phyloP scores from a whole-genome alignment of 1,140 invertebrate species.

The Chlorops oryzae region DNA sequence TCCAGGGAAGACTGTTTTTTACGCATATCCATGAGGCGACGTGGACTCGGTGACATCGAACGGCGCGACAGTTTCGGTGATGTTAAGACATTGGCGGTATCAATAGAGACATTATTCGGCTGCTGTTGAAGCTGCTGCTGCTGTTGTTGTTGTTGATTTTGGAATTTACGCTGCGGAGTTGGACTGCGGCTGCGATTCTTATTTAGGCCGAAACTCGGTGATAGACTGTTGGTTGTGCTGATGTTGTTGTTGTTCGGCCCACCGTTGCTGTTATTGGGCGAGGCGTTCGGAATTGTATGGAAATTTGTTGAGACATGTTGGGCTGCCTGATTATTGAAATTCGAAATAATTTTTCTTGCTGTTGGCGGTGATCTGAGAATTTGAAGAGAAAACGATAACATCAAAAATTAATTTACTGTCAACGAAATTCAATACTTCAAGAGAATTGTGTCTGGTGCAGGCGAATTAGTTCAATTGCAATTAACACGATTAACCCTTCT shows the following conservation, averaged over 20 bases:
- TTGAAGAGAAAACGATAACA: not conserved
- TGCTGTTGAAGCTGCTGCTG: constrained; percentile 3
- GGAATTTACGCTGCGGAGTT: constrained; percentile 48
- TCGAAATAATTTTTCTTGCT: constrained; percentile 32
- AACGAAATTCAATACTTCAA: not conserved
- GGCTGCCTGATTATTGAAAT: constrained; percentile 16
- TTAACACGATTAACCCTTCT: too few relatives aligned
- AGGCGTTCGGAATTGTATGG: too few relatives aligned
- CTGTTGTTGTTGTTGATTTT: constrained; percentile 19
- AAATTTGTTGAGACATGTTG: not conserved
- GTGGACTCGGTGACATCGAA: constrained; percentile 49
- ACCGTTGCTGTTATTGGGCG: too few relatives aligned
- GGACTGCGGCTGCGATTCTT: constrained; percentile 53
- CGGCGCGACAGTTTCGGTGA: constrained; percentile 24
- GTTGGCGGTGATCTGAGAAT: constrained; percentile 37
- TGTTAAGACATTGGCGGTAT: constrained; percentile 4
- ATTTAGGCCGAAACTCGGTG: constrained; percentile 15
- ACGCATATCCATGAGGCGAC: constrained; percentile 38
- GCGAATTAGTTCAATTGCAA: too few relatives aligned
- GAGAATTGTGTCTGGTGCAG: too few relatives aligned
- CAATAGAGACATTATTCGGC: constrained; percentile 1
- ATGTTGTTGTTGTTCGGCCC: constrained; percentile 10
- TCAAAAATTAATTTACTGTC: constrained; percentile 1
- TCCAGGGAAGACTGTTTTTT: constrained; percentile 40
- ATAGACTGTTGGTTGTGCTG: constrained; percentile 13